phyloP scores from a whole-genome alignment of 2,888 invertebrate genomes.

The Pycnomerus fuliginosus region DNA sequence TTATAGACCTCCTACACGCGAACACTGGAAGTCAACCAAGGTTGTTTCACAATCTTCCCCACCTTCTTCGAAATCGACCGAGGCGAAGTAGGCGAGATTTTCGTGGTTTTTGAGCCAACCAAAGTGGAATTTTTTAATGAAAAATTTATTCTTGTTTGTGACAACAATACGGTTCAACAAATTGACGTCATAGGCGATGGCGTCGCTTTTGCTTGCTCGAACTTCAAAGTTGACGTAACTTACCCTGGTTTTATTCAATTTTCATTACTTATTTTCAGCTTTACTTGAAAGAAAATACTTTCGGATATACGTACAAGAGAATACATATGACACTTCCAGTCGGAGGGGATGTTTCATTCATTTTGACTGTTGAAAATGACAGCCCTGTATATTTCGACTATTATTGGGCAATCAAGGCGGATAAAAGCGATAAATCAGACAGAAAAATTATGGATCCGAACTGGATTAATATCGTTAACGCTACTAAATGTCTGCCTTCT shows the following conservation, averaged over 20 bases:
- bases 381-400: conserved; percentile 34
- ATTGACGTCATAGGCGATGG: conserved; percentile 54
- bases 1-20: too few relatives aligned
- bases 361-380: too few relatives aligned
- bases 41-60: conserved; percentile 49
- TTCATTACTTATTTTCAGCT: conserved; percentile 1
- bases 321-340: too few relatives aligned
- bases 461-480: conserved; percentile 38
- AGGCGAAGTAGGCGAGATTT: conserved; percentile 46
- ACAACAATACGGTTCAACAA: conserved; percentile 49
- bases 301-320: background rate
- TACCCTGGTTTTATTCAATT: background rate
- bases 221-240: conserved; percentile 37
- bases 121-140: conserved; percentile 49
- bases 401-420: conserved; percentile 37
- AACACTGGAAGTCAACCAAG: conserved; percentile 41
- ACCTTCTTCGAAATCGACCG: conserved; percentile 48
- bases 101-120: conserved; percentile 48
- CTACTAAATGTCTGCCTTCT: conserved; percentile 36
- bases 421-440: background rate
- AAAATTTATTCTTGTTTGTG: conserved; percentile 49
- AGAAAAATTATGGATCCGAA: conserved; percentile 29
- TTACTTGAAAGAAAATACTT: conserved; percentile 8
- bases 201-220: conserved; percentile 43
- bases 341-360: too few relatives aligned